A percentile compares a stretch with the other conserved stretches of the same genome.
These are phyloP conservation scores for Spodoptera picta DNA, from an alignment of 2,888 invertebrate species.

Conservation along the genomic window DNA sequence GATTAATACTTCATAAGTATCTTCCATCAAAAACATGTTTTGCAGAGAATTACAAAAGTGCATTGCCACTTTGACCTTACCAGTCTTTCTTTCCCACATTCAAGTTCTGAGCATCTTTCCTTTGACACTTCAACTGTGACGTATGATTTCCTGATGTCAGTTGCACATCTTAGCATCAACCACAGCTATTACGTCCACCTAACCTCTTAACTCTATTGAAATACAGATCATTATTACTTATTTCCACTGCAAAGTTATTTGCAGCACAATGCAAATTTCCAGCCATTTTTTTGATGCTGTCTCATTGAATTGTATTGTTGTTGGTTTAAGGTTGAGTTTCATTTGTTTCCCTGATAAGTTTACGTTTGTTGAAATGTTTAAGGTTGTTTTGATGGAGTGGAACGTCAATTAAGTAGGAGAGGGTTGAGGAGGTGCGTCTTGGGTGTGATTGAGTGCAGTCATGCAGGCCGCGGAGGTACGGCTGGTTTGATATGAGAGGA, in stretches of 20 bases:
- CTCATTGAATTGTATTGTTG: conserved; percentile 54
- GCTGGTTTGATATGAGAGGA: conserved; percentile 31
- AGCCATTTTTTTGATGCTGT: conserved; percentile 63
- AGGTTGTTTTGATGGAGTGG: conserved; percentile 86
- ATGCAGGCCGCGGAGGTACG: conserved; percentile 78
- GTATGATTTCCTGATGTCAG: conserved; percentile 79
- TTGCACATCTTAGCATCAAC: conserved; percentile 64
- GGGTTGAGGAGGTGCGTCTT: conserved; percentile 76
- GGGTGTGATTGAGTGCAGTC: conserved; percentile 84
- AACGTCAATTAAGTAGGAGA: conserved; percentile 85
- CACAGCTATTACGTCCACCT: conserved; percentile 29
- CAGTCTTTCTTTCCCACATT: conserved; percentile 53
- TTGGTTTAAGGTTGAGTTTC: conserved; percentile 64
- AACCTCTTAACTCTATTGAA: conserved; percentile 25
- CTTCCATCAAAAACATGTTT: conserved; percentile 43
- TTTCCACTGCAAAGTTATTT: conserved; percentile 52
- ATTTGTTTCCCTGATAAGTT: conserved; percentile 45
- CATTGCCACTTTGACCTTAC: conserved; percentile 43
- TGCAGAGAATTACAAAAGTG: conserved; percentile 39
- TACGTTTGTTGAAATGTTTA: conserved; percentile 68
- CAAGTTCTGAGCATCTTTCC: conserved; percentile 71
- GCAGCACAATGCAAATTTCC: conserved; percentile 63
- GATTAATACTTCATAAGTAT: conserved; percentile 24
- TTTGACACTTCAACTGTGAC: conserved; percentile 75
- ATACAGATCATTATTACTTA: conserved; percentile 58